Evolutionary conservation across 2,113 vertebrate species (phyloP).

Genomic region (Syngnathoides biaculeatus): DNA sequence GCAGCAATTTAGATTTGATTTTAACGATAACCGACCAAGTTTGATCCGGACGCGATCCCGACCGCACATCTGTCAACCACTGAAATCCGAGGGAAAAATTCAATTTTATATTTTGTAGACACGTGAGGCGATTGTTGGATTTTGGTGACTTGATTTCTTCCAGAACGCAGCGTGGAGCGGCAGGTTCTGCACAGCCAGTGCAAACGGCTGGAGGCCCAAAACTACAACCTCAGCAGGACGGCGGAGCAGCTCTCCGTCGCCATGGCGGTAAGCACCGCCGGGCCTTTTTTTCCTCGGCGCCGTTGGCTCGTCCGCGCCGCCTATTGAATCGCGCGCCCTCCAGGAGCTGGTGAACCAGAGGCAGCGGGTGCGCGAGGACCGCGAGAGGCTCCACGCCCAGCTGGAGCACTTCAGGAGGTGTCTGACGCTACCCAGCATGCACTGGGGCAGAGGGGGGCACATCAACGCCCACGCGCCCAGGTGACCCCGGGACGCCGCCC

Average conservation of each 20-base stretch:
- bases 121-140: not conserved
- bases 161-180: slow-evolving; percentile 90
- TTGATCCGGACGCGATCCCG: not conserved
- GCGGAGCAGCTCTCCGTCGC: slow-evolving; percentile 91
- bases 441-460: slow-evolving; percentile 84
- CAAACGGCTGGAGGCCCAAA: slow-evolving; percentile 89
- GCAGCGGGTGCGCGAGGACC: slow-evolving; percentile 88
- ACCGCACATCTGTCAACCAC: not conserved
- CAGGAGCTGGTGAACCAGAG: slow-evolving; percentile 91
- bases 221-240: slow-evolving; percentile 88
- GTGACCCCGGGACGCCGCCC: slow-evolving; percentile 48
- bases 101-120: no score
- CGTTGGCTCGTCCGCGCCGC: no score
- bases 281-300: not conserved
- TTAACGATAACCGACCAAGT: not conserved
- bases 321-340: no score
- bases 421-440: slow-evolving; percentile 87
- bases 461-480: slow-evolving; percentile 89
- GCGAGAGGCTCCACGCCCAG: slow-evolving; percentile 92
- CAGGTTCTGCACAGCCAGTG: slow-evolving; percentile 93
- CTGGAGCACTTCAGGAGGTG: slow-evolving; percentile 98
- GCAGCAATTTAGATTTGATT: not conserved
- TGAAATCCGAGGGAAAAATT: not conserved
- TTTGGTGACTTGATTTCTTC: not conserved
- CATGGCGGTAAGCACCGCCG: slow-evolving; percentile 83